Conservation (phyloP, 2,888 invertebrate species). For the Anthrax anthrax region DNA sequence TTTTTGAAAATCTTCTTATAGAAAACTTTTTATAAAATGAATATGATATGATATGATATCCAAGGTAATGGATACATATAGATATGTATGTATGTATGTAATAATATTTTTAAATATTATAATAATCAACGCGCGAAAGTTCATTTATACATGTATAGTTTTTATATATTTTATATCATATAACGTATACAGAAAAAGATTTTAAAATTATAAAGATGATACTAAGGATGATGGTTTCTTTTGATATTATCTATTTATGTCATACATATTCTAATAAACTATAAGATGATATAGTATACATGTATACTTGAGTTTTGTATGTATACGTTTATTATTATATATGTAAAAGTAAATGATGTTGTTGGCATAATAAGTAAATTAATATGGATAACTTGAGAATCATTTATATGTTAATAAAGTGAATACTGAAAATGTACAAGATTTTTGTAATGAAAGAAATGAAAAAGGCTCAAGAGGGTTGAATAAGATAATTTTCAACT, state of each 20-base stretch:
- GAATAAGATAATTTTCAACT: slow-evolving; percentile 8
- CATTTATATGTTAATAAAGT: slow-evolving; percentile 18
- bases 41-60: background rate
- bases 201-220: too few relatives aligned
- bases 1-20: background rate
- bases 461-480: slow-evolving; percentile 11
- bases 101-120: background rate
- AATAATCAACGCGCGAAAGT: background rate
- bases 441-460: slow-evolving; percentile 9
- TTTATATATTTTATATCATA: too few relatives aligned
- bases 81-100: too few relatives aligned
- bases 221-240: too few relatives aligned
- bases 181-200: too few relatives aligned
- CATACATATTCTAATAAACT: too few relatives aligned
- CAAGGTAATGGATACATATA: background rate
- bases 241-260: too few relatives aligned
- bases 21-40: background rate
- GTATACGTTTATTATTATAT: too few relatives aligned
- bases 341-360: background rate
- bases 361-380: slow-evolving; percentile 16
- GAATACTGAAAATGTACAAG: slow-evolving; percentile 6
- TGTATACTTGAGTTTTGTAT: too few relatives aligned
- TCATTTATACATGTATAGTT: background rate
- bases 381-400: slow-evolving; percentile 18
- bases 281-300: too few relatives aligned